phyloP scores from a whole-genome alignment of 2,113 vertebrate genomes.

The Esox niger region DNA sequence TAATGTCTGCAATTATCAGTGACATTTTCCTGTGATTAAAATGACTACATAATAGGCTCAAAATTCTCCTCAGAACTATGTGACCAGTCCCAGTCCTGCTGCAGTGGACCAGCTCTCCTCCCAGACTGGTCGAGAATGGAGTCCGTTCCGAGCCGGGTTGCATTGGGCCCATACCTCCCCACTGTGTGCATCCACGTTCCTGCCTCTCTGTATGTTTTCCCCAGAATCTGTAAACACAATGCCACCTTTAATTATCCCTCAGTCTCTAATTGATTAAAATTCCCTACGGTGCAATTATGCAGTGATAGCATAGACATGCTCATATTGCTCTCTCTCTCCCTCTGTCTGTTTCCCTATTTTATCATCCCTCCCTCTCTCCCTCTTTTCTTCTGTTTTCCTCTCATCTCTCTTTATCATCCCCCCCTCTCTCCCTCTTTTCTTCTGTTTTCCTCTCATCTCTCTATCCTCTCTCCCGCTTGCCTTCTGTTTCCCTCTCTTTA shows the following conservation, averaged over 20 bases:
- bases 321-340: neutral
- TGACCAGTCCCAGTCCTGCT: neutral
- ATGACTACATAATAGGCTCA: neutral
- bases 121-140: neutral
- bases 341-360: neutral
- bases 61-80: neutral
- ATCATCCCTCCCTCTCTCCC: neutral
- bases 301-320: constrained; percentile 53
- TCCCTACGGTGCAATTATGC: constrained; percentile 60
- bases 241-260: constrained; percentile 61
- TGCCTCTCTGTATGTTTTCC: constrained; percentile 4
- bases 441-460: neutral
- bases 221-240: constrained; percentile 64
- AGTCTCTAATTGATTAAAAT: constrained; percentile 66
- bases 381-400: neutral
- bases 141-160: neutral
- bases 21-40: neutral
- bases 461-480: neutral
- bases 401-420: neutral
- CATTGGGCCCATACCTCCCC: neutral
- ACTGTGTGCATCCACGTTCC: neutral
- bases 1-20: neutral
- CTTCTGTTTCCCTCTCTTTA: neutral
- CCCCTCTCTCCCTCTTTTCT: neutral
- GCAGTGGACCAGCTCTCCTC: neutral